A percentile compares a stretch with the other conserved stretches of the same genome.
phyloP scores from a whole-genome alignment of 2,888 invertebrate species.

The Leptinotarsa juncta region DNA sequence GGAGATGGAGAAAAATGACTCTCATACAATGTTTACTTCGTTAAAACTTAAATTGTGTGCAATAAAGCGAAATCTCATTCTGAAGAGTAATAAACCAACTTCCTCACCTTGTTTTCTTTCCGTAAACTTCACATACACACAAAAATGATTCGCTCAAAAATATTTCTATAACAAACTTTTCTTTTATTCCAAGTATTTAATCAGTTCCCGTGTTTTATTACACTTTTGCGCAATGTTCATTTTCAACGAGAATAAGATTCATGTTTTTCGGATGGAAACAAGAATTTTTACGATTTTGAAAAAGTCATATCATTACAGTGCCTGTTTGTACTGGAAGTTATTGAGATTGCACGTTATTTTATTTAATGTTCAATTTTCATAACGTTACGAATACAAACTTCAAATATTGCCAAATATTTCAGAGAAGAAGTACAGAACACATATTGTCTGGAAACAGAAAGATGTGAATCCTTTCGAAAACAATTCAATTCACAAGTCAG shows the following conservation, averaged over 20 bases:
- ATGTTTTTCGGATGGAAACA: conserved; percentile 9
- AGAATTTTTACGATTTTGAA: neutral
- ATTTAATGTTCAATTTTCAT: no score
- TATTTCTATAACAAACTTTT: conserved; percentile 59
- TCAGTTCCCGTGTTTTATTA: conserved; percentile 55
- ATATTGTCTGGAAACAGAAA: no score
- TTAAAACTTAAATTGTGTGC: conserved; percentile 62
- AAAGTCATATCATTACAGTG: neutral
- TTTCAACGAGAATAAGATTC: conserved; percentile 9
- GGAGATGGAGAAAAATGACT: conserved; percentile 30
- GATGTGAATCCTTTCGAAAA: no score
- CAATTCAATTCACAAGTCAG: no score
- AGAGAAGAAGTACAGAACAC: no score
- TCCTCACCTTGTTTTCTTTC: conserved; percentile 59
- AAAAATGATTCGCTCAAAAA: conserved; percentile 62
- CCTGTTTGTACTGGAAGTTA: no score
- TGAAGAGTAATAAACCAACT: conserved; percentile 57
- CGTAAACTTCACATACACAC: conserved; percentile 57
- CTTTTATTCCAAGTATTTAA: conserved; percentile 61
- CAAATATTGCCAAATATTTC: no score
- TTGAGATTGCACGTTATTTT: no score
- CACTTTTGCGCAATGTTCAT: conserved; percentile 31
- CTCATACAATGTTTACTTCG: conserved; percentile 59
- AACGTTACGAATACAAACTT: no score
- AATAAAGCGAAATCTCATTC: conserved; percentile 59